A percentile compares a stretch with the other conserved stretches of the same genome.
phyloP scores from a whole-genome alignment of 2,797 vertebrate genomes.

The Rhinella marina region DNA sequence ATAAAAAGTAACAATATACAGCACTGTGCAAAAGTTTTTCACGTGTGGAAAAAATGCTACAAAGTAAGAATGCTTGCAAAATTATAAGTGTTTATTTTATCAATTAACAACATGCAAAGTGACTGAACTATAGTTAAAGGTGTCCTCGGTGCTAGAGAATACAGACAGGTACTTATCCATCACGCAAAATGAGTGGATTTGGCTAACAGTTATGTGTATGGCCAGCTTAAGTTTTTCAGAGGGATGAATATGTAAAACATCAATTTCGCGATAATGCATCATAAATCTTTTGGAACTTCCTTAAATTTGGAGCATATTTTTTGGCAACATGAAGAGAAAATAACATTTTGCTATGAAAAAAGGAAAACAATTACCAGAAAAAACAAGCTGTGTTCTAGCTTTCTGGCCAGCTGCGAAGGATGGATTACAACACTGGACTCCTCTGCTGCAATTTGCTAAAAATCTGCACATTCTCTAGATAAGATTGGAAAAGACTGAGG shows the following conservation, averaged over 20 bases:
- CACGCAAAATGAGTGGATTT: no score
- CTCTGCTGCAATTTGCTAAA: constrained; percentile 23
- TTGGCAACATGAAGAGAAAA: constrained; percentile 19
- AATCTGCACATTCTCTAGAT: constrained; percentile 53
- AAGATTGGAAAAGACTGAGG: constrained; percentile 44
- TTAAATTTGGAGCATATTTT: not conserved
- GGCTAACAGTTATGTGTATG: no score
- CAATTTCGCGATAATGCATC: not conserved
- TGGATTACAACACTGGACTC: constrained; percentile 45
- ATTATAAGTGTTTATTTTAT: no score
- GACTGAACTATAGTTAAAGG: no score
- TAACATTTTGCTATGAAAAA: constrained; percentile 42
- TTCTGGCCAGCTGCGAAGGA: constrained; percentile 32
- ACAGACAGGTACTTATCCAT: no score
- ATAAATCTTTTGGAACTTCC: not conserved
- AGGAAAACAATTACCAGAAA: constrained; percentile 49
- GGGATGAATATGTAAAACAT: not conserved
- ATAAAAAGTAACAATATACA: no score
- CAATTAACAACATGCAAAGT: no score
- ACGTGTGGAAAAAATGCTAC: no score
- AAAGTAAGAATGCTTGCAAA: no score
- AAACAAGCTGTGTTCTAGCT: constrained; percentile 46
- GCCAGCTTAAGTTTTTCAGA: not conserved
- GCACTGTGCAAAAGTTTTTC: no score
- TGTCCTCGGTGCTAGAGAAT: no score